Conservation (phyloP, 2,113 vertebrate genomes). For the Plotosus lineatus region DNA sequence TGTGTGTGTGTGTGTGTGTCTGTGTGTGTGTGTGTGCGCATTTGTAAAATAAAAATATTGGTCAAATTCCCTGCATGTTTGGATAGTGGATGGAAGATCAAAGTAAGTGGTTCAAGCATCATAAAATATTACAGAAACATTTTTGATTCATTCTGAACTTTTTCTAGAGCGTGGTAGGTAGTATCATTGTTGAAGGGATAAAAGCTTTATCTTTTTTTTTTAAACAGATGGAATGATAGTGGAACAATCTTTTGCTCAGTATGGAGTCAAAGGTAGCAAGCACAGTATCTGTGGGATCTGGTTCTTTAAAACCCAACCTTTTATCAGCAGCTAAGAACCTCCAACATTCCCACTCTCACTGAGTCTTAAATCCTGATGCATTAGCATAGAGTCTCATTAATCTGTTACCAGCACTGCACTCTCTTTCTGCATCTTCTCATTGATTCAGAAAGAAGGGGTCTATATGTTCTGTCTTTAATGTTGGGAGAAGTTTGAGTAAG, state of each 20-base stretch:
- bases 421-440: background rate
- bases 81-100: background rate
- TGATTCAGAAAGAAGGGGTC: slow-evolving; percentile 2
- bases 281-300: background rate
- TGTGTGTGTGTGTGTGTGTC: background rate
- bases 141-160: slow-evolving; percentile 5
- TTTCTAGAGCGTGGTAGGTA: background rate
- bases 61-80: background rate
- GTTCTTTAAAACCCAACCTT: background rate
- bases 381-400: slow-evolving; percentile 22
- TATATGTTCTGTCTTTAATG: slow-evolving; percentile 25
- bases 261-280: too few relatives aligned
- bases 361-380: background rate
- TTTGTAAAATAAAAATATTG: background rate
- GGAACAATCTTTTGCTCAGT: background rate
- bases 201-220: background rate
- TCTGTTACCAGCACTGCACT: background rate
- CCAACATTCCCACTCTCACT: slow-evolving; percentile 8
- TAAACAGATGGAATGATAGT: background rate
- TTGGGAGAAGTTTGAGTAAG: slow-evolving; percentile 39
- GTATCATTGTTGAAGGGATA: background rate
- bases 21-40: background rate
- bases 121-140: slow-evolving; percentile 16
- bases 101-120: background rate
- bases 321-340: background rate